phyloP scores from a whole-genome alignment of 2,113 vertebrate species.

The Triplophysa tibetana region DNA sequence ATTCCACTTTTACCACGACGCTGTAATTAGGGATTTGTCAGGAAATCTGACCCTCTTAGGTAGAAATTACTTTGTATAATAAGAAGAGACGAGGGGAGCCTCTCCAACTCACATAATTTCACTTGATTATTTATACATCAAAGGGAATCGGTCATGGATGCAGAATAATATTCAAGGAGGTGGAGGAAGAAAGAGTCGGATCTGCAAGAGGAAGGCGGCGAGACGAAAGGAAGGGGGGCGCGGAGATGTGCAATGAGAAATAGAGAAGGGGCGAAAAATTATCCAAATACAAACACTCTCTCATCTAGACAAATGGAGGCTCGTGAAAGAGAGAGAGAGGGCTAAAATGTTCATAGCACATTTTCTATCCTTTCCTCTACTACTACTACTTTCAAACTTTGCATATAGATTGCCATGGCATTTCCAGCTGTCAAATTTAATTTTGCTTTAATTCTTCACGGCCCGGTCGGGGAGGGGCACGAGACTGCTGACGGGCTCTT shows the following conservation, averaged over 20 bases:
- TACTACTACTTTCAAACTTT: conserved; percentile 69
- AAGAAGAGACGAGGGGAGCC: conserved; percentile 85
- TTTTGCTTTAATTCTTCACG: conserved; percentile 99
- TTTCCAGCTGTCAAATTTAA: conserved; percentile 99
- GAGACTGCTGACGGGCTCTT: conserved; percentile 88
- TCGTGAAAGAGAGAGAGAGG: conserved; percentile 65
- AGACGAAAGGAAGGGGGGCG: conserved; percentile 30
- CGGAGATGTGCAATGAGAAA: neutral
- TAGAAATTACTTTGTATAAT: conserved; percentile 99
- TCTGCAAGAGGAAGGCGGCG: conserved; percentile 10
- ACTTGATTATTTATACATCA: conserved; percentile 99
- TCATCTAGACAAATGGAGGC: conserved; percentile 81
- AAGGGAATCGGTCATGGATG: conserved; percentile 86
- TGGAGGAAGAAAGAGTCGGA: conserved; percentile 63
- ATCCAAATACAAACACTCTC: conserved; percentile 63
- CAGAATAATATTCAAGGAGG: conserved; percentile 88
- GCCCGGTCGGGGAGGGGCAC: conserved; percentile 81
- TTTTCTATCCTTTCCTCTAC: conserved; percentile 69
- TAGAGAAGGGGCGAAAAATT: conserved; percentile 34
- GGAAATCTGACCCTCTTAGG: conserved; percentile 98
- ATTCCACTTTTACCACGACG: conserved; percentile 89
- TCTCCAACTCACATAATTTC: conserved; percentile 90
- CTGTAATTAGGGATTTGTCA: conserved; percentile 99
- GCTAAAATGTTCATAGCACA: conserved; percentile 85
- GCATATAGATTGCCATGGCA: conserved; percentile 98